Evolutionary conservation across 2,888 invertebrate species (phyloP).

Genomic region (Branchipolynoe longqiensis): DNA sequence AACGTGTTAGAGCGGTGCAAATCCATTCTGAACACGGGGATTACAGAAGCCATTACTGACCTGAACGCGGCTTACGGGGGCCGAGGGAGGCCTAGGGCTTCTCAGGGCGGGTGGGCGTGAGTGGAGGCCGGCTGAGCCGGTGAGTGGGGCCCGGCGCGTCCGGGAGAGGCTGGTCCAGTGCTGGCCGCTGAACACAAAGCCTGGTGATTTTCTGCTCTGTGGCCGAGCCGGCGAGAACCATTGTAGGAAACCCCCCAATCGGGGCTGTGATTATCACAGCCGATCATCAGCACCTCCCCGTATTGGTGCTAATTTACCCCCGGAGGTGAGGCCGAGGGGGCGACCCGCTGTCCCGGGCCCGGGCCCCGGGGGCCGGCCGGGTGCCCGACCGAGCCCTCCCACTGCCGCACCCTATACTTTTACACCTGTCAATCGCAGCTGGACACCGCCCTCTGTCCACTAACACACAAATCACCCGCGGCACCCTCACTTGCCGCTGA

Average conservation of each 20-base stretch:
- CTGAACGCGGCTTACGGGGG: not conserved
- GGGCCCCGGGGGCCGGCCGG: not conserved
- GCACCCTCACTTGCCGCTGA: not conserved
- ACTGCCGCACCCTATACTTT: conserved; percentile 15
- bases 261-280: conserved; percentile 39
- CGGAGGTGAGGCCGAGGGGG: not conserved
- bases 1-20: too few species aligned
- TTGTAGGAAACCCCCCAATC: conserved; percentile 22
- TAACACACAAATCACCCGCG: conserved; percentile 22
- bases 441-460: not conserved
- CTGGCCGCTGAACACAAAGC: not conserved
- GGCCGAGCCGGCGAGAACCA: not conserved
- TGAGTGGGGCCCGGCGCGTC: too few species aligned
- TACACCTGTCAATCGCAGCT: conserved; percentile 23
- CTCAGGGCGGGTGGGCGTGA: not conserved
- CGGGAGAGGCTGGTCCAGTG: not conserved
- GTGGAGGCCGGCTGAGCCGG: too few species aligned
- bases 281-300: conserved; percentile 34
- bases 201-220: conserved; percentile 43
- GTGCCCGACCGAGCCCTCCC: not conserved
- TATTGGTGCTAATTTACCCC: conserved; percentile 52
- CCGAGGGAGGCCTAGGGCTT: not conserved
- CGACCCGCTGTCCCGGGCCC: conserved; percentile 4
- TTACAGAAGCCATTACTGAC: not conserved
- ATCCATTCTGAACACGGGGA: not conserved